phyloP scores from a whole-genome alignment of 2,797 vertebrate species.

The Syngnathus acus region DNA sequence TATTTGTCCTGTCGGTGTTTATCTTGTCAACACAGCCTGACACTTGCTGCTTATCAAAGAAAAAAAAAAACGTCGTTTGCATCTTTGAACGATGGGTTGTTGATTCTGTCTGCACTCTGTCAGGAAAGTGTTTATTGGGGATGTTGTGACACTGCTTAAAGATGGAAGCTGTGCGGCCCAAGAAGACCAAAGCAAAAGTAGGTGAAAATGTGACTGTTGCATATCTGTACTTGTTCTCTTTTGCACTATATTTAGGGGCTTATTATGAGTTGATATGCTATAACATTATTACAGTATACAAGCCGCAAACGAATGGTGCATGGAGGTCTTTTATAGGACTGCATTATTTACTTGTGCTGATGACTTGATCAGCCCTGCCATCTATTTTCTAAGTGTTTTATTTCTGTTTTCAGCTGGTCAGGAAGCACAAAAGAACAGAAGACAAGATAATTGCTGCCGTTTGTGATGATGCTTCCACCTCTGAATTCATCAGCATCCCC shows the following conservation, averaged over 20 bases:
- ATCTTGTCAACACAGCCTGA: slow-evolving; percentile 35
- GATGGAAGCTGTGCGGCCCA: slow-evolving; percentile 76
- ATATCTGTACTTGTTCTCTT: neutral
- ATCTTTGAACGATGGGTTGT: neutral
- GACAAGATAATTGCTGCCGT: slow-evolving; percentile 32
- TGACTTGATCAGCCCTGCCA: neutral
- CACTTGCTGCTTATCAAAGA: slow-evolving; percentile 29
- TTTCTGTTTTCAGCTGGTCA: slow-evolving; percentile 36
- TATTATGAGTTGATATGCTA: neutral
- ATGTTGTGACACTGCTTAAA: slow-evolving; percentile 20
- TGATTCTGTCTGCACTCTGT: neutral
- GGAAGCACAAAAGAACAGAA: slow-evolving; percentile 56
- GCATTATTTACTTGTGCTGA: neutral
- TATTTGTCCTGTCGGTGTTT: slow-evolving; percentile 23
- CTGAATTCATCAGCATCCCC: slow-evolving; percentile 65
- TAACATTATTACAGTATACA: neutral
- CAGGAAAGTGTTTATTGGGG: neutral
- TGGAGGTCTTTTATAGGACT: neutral
- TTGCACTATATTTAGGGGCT: neutral
- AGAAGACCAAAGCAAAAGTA: slow-evolving; percentile 65
- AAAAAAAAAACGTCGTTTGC: neutral
- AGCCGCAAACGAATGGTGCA: neutral
- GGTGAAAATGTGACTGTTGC: slow-evolving; percentile 37
- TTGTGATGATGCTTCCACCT: slow-evolving; percentile 35
- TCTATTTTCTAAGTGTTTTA: neutral